Percentiles rank a stretch among this genome's conserved stretches.
phyloP scores from a whole-genome alignment of 2,113 vertebrate genomes.

The Ascaphus truei region DNA sequence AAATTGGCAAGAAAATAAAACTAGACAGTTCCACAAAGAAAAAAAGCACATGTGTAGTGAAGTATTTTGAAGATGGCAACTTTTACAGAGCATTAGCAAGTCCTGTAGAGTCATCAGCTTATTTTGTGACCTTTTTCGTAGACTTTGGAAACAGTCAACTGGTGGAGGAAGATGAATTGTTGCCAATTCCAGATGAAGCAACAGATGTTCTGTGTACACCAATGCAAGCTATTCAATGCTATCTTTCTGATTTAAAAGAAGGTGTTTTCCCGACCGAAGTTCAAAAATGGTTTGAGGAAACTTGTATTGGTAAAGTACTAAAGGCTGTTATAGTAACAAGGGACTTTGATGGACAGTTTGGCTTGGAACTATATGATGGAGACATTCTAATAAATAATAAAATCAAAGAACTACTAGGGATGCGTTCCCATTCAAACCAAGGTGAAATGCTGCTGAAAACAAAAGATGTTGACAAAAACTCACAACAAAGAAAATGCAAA shows the following conservation, averaged over 20 bases:
- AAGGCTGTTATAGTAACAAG: slow-evolving; percentile 64
- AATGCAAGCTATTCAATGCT: slow-evolving; percentile 83
- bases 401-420: slow-evolving; percentile 66
- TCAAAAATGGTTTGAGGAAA: slow-evolving; percentile 68
- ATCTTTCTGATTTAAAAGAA: slow-evolving; percentile 60
- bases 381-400: slow-evolving; percentile 69
- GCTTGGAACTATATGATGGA: slow-evolving; percentile 76
- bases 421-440: neutral
- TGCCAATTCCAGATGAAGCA: slow-evolving; percentile 67
- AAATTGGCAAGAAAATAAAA: slow-evolving; percentile 48
- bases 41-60: slow-evolving; percentile 69
- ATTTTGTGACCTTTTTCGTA: slow-evolving; percentile 74
- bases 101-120: slow-evolving; percentile 55
- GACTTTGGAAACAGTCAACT: slow-evolving; percentile 83
- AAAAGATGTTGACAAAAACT: too few relatives aligned
- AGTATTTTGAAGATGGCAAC: slow-evolving; percentile 70
- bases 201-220: slow-evolving; percentile 73
- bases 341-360: slow-evolving; percentile 66
- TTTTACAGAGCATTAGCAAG: slow-evolving; percentile 72
- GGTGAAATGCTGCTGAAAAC: neutral
- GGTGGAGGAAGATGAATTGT: slow-evolving; percentile 62
- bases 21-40: slow-evolving; percentile 10
- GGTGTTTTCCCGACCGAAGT: slow-evolving; percentile 56
- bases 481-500: too few relatives aligned
- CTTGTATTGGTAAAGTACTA: slow-evolving; percentile 64